Evolutionary conservation across 2,113 vertebrate genomes (phyloP).

Genomic region (Phaethornis superciliosus): DNA sequence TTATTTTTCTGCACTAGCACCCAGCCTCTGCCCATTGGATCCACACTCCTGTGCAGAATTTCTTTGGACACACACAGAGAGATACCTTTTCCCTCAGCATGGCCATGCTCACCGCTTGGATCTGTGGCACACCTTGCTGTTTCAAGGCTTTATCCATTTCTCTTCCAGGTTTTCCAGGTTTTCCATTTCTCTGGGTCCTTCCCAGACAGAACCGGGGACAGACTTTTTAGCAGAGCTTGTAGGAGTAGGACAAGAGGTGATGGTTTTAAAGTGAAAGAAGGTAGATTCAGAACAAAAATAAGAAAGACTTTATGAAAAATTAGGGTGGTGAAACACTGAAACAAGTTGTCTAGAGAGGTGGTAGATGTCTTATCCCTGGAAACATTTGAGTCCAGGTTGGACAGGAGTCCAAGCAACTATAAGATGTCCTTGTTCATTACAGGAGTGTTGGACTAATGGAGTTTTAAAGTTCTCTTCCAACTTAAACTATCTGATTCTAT

Average conservation of each 20-base stretch:
- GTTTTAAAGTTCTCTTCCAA: background rate
- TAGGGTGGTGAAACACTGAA: background rate
- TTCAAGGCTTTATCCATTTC: background rate
- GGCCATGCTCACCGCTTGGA: background rate
- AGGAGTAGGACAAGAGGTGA: background rate
- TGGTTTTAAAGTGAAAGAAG: background rate
- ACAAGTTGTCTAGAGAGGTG: background rate
- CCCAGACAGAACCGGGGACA: background rate
- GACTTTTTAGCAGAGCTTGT: background rate
- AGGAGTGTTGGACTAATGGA: background rate
- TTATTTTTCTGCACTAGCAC: background rate
- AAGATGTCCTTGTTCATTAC: background rate
- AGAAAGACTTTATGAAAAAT: background rate
- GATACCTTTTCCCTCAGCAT: background rate
- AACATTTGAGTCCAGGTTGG: background rate
- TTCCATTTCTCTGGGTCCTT: background rate
- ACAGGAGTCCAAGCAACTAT: background rate
- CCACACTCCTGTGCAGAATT: background rate
- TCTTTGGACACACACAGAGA: background rate
- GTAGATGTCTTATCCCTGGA: background rate
- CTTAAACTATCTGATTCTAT: background rate
- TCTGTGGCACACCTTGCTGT: background rate
- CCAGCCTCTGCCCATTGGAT: background rate
- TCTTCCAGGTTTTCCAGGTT: background rate
- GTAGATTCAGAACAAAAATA: background rate